Base-by-base conservation (phyloP, 2,113 vertebrate species). In the Sebastes fasciatus region DNA sequence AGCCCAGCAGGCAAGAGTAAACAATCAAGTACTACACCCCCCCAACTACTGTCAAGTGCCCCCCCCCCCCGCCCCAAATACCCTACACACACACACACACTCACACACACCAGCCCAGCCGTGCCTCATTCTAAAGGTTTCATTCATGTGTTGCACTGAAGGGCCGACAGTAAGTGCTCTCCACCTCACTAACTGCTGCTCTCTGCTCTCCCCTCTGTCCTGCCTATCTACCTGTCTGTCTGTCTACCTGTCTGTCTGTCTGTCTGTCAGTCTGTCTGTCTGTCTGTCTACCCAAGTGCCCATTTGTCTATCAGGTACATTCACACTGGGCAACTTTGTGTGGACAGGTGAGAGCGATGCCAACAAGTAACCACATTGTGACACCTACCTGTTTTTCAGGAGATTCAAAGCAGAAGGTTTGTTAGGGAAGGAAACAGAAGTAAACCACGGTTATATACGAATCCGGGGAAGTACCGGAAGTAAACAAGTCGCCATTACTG, bases 101-200 rank as follows among this genome's bases (percentile, higher is more conserved):
- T 74, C 74, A 49, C 60, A 81, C 66, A 69, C 74, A 49, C 61
- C 85, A 90, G 90, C 77, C 81, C 89, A 84, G 86, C 82, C 88
- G 67, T 76, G 72, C 77, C 71, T 92, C 86, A 88, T 89, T 93
- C 48, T 88, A 91, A 91, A 92, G 86, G 76, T 48, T 83, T 89
- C 84, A 94, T 94, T 93, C 93, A 93, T 89, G 89, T 83, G 86
- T 84, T 64, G 83, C 81, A 89, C 84, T 92, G 82, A 93, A 86
- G 92, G 81, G 78, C 80, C 83, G 87, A 93, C 92, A 92, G 80
- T 87, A 88, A 96, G 94, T 89, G 93, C 93, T 91, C 95, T 96
- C 85, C 85, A 95, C 80, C 88, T 96, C 93, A 95, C 93, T 90
- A 94, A 95, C 93, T 91, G 93, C 94, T 94, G 95, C 89, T 86